Base-by-base conservation (phyloP, 2,797 vertebrate genomes). In the Spatula clypeata region DNA sequence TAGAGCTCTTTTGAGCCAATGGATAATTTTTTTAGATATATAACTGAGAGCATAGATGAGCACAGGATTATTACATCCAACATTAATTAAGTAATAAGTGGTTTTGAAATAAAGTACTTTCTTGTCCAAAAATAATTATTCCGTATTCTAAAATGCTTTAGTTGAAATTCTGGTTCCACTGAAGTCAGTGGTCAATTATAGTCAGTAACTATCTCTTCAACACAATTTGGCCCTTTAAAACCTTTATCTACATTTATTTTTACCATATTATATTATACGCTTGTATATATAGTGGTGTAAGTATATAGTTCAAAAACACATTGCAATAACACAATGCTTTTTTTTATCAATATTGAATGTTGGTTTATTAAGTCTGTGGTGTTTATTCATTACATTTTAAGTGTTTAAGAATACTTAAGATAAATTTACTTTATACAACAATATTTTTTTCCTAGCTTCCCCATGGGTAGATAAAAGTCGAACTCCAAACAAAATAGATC, bases 391-490 rank as follows among this genome's bases (percentile, higher is more conserved):
- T 62, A 17, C 15, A 20, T 12, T 40, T 1, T 53, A 57, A 49
- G 4, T 4, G 27, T 34, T 82, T 42, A 7, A 72, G 67, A 60
- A 66, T 70, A 36, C 8, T 53, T 87, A 79, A 74, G 36, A 6
- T 70, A 17, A 67, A 81, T 57, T 13, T 53, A 7, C 87, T 83
- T 24, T 55, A 31, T 38, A 27, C 13, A 2, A 14, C 67, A 16
- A 44, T 26, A 49, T 19, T 8, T 23, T 55, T 53, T 60, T 61
- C 13, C 17, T 88, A 99, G 99, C 99, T 66, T 99, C 99, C 70
- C 99, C 99, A 1, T 99, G 99, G 99, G 99, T 99, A 97, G 99
- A 99, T 97, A 99, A 99, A 75, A 99, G 99, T 57, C 99, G 99
- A 96, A 99, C 99, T 17, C 99, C 99, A 74, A 99, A 99, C 96